Percentiles rank a stretch among this genome's conserved stretches.
These are phyloP conservation scores for Melieria crassipennis DNA, from an alignment of 2,888 invertebrate genomes.

Conservation along the genomic window DNA sequence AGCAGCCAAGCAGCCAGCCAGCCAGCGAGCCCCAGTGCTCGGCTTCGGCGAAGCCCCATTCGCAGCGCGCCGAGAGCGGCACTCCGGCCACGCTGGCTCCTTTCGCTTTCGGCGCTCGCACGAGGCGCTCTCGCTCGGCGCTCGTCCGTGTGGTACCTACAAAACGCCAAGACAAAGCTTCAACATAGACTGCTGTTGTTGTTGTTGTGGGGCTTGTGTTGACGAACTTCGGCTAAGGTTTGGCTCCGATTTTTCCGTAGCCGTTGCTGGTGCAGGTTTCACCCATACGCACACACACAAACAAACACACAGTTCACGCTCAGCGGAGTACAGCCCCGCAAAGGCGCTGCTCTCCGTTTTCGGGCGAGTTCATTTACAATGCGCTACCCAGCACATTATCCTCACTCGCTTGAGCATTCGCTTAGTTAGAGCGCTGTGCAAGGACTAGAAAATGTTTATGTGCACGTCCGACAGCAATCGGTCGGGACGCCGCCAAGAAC, in stretches of 20 bases:
- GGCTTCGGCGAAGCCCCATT: neutral
- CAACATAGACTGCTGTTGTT: neutral
- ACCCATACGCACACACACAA: slow-evolving; percentile 43
- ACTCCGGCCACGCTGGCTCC: neutral
- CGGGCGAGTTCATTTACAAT: too few relatives aligned
- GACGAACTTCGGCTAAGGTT: too few relatives aligned
- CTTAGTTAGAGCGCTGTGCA: too few relatives aligned
- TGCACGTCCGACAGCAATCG: neutral
- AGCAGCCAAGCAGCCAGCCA: neutral
- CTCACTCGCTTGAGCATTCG: too few relatives aligned
- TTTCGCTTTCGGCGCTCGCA: neutral
- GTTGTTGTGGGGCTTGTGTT: neutral
- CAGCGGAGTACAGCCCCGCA: neutral
- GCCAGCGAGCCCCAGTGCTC: too few relatives aligned
- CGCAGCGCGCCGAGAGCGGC: neutral
- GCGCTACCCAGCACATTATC: too few relatives aligned
- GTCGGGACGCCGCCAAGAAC: neutral
- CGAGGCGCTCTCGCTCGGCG: neutral
- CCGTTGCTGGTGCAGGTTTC: slow-evolving; percentile 46
- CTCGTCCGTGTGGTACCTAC: neutral
- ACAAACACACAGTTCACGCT: slow-evolving; percentile 10
- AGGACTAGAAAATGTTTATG: neutral
- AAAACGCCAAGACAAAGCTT: slow-evolving; percentile 28
- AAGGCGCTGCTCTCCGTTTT: neutral
- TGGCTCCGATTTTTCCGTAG: too few relatives aligned